Evolutionary conservation across 2,797 vertebrate species (phyloP).

Genomic region (Antennarius maculatus): DNA sequence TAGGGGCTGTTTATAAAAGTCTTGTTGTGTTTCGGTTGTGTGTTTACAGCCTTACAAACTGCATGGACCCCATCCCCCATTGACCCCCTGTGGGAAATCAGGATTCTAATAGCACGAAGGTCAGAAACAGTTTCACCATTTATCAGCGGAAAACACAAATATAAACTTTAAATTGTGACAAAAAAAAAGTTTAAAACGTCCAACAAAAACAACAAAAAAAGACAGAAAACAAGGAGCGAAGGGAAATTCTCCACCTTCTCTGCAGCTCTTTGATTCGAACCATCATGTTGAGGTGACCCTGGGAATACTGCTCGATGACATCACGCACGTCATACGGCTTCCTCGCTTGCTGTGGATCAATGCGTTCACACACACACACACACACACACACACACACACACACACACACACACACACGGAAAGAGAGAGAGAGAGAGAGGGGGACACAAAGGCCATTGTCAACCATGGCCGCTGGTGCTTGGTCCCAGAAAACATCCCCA

Average conservation of each 20-base stretch:
- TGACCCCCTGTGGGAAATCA: too few species aligned
- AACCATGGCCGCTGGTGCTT: conserved; percentile 55
- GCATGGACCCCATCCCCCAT: too few species aligned
- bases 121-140: too few species aligned
- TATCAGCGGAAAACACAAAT: too few species aligned
- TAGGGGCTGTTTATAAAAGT: too few species aligned
- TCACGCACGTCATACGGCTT: conserved; percentile 98
- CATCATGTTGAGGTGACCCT: conserved; percentile 98
- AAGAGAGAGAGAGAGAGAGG: conserved; percentile 32
- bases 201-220: neutral
- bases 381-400: conserved; percentile 29
- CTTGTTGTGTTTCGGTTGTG: too few species aligned
- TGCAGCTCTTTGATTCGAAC: conserved; percentile 99
- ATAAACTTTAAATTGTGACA: too few species aligned
- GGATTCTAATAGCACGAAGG: too few species aligned
- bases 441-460: conserved; percentile 78
- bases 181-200: neutral
- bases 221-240: neutral
- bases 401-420: conserved; percentile 30
- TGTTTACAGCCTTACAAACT: too few species aligned
- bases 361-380: conserved; percentile 24
- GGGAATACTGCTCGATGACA: conserved; percentile 98
- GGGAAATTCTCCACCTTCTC: conserved; percentile 81
- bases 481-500: conserved; percentile 71
- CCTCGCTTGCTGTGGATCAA: conserved; percentile 89